Evolutionary conservation across 2,113 vertebrate genomes (phyloP).

Genomic region (Lepisosteus osseus): DNA sequence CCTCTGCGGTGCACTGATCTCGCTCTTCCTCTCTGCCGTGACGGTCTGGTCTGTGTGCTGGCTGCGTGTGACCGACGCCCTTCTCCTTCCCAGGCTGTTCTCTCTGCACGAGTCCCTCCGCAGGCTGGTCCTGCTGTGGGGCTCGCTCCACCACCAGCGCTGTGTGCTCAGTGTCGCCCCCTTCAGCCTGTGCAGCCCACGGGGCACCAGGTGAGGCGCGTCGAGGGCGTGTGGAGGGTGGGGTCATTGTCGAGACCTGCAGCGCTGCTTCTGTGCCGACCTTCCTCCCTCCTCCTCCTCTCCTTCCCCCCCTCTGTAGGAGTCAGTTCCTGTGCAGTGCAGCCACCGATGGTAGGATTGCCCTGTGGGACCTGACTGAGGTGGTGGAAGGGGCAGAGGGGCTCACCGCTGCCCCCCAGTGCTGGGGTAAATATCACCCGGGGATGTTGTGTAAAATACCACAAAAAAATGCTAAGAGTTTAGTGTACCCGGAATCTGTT

Average conservation of each 20-base stretch:
- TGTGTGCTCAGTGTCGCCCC: constrained; percentile 86
- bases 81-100: constrained; percentile 69
- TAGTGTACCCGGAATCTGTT: no score
- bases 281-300: constrained; percentile 11
- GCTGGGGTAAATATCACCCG: constrained; percentile 46
- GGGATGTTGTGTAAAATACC: no score
- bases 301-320: constrained; percentile 46
- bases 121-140: constrained; percentile 74
- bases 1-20: background rate
- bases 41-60: background rate
- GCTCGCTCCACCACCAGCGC: constrained; percentile 84
- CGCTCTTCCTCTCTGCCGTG: background rate
- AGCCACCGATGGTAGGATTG: constrained; percentile 82
- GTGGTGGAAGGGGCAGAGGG: constrained; percentile 8
- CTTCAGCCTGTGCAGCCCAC: constrained; percentile 42
- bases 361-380: constrained; percentile 80
- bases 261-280: background rate
- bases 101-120: constrained; percentile 61
- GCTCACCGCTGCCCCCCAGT: constrained; percentile 19
- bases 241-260: background rate
- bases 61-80: background rate
- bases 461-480: no score
- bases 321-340: constrained; percentile 78
- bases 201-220: constrained; percentile 65
- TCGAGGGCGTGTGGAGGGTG: background rate